Evolutionary conservation across 2,113 vertebrate species (phyloP).

Genomic region (Hipposideros armiger): DNA sequence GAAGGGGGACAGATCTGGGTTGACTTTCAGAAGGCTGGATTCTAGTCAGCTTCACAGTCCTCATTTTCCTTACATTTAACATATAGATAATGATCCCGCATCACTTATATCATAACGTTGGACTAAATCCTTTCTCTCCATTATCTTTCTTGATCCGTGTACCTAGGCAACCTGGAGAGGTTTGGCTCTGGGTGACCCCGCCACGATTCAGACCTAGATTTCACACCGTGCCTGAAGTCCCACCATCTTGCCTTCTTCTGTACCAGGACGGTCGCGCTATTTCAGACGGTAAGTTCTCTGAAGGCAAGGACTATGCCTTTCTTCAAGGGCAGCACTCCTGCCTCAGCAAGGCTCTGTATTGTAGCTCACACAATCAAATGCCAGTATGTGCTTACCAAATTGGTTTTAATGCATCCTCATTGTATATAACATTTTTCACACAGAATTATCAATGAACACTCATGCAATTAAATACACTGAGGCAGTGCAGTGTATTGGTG

Average conservation of each 20-base stretch:
- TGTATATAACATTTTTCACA: not conserved
- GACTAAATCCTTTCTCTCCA: not conserved
- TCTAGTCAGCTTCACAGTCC: not conserved
- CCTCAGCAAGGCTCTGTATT: not conserved
- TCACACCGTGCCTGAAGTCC: not conserved
- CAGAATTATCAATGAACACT: not conserved
- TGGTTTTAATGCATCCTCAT: not conserved
- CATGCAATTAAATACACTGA: not conserved
- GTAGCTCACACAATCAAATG: not conserved
- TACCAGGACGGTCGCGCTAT: not conserved
- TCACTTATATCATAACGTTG: not conserved
- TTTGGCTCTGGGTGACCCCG: not conserved
- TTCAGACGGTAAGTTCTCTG: not conserved
- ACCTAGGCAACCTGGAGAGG: not conserved
- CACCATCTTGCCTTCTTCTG: not conserved
- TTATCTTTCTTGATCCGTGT: not conserved
- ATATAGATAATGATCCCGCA: not conserved
- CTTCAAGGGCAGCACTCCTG: not conserved
- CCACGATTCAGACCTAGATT: not conserved
- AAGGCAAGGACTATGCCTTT: not conserved
- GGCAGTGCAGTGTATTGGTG: not conserved
- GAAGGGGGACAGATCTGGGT: not conserved
- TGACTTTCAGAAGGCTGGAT: not conserved
- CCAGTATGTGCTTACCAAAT: not conserved
- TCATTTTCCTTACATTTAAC: not conserved